Base-by-base conservation (phyloP, 1,140 invertebrate species). In the Bacillus rossius region DNA sequence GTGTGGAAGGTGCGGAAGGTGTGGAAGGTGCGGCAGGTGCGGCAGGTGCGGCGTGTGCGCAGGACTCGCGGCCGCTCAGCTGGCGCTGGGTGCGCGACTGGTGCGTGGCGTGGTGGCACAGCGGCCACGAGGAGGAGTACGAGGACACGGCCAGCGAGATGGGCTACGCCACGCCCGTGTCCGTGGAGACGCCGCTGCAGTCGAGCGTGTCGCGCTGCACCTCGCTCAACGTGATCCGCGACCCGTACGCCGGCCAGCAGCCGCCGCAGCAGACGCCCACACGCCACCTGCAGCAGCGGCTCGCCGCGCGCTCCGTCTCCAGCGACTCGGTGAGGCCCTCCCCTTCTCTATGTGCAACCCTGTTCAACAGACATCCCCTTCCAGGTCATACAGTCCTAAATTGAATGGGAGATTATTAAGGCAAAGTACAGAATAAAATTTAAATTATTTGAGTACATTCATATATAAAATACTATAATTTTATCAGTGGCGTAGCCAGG, bases 71-170 rank as follows among this genome's bases (percentile, higher is more conserved):
- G 61, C 75, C 76, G 17, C 66, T 80, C 19, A 78, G 77, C 10
- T 84, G 82, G 81, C 76, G 73, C 2, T 82, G 82, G 61, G 70
- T 91, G 40, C 81, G 86, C 61, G 81, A 84, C 62, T 91, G 88
- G 88, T 91, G 88, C 71, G 80, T 90, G 29, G 87, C 87, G 61
- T 91, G 88, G 88, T 91, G 88, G 87, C 87, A 90, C 69, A 89
- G 88, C 19, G 88, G 89, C 0, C 77, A 86, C 25, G 88, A 90
- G 45, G 82, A 86, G 41, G 84, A 83, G 40, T 74, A 78, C 23
- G 81, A 81, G 1, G 80, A 80, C 26, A 79, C 64, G 75, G 85
- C 77, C 74, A 89, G 77, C 13, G 84, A 84, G 61, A 82, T 83
- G 66, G 85, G 84, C 14, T 88, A 84, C 71, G 86, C 86, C n/a